Conservation (phyloP, 2,797 vertebrate genomes). For the Cirrhinus mrigala region DNA sequence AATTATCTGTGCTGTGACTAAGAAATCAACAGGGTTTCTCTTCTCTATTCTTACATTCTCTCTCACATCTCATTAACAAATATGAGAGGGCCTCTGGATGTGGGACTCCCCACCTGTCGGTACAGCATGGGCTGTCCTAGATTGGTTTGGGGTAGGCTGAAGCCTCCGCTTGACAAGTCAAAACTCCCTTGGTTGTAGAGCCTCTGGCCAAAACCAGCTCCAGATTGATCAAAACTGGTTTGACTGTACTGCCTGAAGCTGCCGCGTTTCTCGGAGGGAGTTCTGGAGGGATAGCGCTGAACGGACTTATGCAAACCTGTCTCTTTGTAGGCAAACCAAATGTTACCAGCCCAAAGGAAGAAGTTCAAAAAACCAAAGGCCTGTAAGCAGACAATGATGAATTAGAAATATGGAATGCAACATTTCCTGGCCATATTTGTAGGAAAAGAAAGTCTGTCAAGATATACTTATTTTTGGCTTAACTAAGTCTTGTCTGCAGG, state of each 20-base stretch:
- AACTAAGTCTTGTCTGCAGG: not conserved
- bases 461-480: not conserved
- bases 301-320: conserved; percentile 95
- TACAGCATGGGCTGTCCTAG: conserved; percentile 68
- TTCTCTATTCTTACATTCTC: not conserved
- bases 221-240: conserved; percentile 88
- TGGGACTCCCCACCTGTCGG: conserved; percentile 76
- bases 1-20: not conserved
- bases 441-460: not conserved
- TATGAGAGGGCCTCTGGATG: conserved; percentile 85
- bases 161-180: conserved; percentile 67
- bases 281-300: conserved; percentile 86
- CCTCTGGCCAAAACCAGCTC: conserved; percentile 79
- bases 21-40: conserved; percentile 11
- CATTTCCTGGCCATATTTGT: not conserved
- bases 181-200: conserved; percentile 79
- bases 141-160: conserved; percentile 75
- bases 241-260: conserved; percentile 86
- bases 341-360: conserved; percentile 96
- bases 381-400: conserved; percentile 70
- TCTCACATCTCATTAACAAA: conserved; percentile 86
- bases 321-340: conserved; percentile 99
- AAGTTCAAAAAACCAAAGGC: conserved; percentile 97
- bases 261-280: conserved; percentile 87
- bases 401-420: conserved; percentile 11